phyloP scores from a whole-genome alignment of 2,888 invertebrate genomes.

The Philereme transversata region DNA sequence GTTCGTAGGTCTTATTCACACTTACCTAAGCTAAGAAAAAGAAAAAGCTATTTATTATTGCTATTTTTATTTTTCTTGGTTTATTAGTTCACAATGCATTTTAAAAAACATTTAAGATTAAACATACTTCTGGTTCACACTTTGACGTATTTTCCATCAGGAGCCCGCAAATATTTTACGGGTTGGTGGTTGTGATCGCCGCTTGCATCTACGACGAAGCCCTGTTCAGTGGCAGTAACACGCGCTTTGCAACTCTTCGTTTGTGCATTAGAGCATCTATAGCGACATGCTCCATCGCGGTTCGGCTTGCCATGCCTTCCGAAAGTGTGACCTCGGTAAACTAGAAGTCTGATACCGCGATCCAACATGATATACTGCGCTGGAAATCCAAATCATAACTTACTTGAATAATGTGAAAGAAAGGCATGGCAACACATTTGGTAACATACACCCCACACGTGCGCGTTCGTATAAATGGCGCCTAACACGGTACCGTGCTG shows the following conservation, averaged over 20 bases:
- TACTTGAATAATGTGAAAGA: no score
- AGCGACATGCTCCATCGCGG: slow-evolving; percentile 8
- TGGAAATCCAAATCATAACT: background rate
- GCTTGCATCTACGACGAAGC: background rate
- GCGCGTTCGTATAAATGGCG: no score
- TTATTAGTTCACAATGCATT: no score
- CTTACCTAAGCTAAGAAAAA: no score
- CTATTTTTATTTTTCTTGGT: no score
- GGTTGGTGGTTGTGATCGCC: slow-evolving; percentile 21
- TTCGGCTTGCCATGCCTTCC: slow-evolving; percentile 11
- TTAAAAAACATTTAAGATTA: no score
- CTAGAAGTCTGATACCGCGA: slow-evolving; percentile 3
- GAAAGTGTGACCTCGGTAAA: slow-evolving; percentile 20
- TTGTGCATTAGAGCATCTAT: slow-evolving; percentile 19
- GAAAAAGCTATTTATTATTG: no score
- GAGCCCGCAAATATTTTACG: background rate
- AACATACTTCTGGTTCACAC: background rate
- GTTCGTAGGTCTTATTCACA: no score
- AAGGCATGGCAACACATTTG: no score
- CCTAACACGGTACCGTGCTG: no score
- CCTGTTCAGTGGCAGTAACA: slow-evolving; percentile 6
- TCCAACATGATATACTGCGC: background rate
- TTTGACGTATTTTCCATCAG: slow-evolving; percentile 19
- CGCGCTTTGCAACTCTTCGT: slow-evolving; percentile 15
- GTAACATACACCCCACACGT: no score